Conservation (phyloP, 2,888 invertebrate genomes). For the Arenicola marina region DNA sequence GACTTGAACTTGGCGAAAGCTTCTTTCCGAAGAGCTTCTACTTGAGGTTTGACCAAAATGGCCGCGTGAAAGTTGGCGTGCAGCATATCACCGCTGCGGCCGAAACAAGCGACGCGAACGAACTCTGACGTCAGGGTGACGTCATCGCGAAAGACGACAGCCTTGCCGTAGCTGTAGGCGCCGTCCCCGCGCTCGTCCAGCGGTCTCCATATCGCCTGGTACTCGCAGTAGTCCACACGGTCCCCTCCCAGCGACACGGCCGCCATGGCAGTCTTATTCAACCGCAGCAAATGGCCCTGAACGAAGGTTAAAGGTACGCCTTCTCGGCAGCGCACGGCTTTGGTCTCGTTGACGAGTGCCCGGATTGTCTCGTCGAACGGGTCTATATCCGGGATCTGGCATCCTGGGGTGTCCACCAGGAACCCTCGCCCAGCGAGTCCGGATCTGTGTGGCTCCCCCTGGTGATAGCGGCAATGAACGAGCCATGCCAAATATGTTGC, state of each 20-base stretch:
- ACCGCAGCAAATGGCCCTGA: too few species aligned
- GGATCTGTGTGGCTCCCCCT: not conserved
- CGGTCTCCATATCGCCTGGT: constrained; percentile 42
- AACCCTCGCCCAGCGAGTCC: not conserved
- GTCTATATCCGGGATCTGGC: not conserved
- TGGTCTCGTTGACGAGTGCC: too few species aligned
- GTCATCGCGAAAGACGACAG: constrained; percentile 25
- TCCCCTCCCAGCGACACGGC: too few species aligned
- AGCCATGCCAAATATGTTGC: too few species aligned
- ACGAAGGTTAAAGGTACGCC: too few species aligned
- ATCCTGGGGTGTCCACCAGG: constrained; percentile 1
- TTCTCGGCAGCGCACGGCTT: too few species aligned
- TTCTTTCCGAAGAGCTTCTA: constrained; percentile 16
- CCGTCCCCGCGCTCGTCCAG: constrained; percentile 21
- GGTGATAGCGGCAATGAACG: too few species aligned
- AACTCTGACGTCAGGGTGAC: constrained; percentile 44
- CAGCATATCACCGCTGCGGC: constrained; percentile 34
- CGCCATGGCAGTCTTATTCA: too few species aligned
- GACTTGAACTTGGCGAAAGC: constrained; percentile 20
- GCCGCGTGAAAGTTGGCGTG: constrained; percentile 52
- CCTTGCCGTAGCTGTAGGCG: constrained; percentile 30
- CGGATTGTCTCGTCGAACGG: not conserved
- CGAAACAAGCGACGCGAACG: constrained; percentile 45
- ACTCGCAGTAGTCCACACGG: constrained; percentile 46
- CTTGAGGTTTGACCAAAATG: constrained; percentile 37